These are phyloP conservation scores for Trypoxylus dichotomus DNA, from an alignment of 1,140 invertebrate genomes.

Conservation along the genomic window DNA sequence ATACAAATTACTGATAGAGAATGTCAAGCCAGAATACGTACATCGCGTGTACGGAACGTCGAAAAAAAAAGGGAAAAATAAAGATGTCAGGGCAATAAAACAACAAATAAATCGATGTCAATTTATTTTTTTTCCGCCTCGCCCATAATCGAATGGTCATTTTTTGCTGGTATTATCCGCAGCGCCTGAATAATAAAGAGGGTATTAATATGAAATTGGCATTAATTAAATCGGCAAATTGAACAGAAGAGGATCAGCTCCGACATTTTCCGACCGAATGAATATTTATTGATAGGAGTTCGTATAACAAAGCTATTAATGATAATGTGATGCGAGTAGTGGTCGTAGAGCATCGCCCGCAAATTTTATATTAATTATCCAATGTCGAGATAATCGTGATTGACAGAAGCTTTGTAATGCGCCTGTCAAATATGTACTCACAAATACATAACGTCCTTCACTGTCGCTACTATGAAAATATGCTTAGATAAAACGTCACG, in stretches of 20 bases:
- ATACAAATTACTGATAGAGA: not conserved
- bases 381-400: not conserved
- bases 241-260: not conserved
- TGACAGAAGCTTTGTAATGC: not conserved
- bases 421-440: not conserved
- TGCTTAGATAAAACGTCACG: not conserved
- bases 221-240: not conserved
- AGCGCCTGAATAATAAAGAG: not conserved
- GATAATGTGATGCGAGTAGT: not conserved
- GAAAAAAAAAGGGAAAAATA: not conserved
- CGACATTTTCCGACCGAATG: not conserved
- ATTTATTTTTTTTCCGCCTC: not conserved
- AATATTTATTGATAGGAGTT: not conserved
- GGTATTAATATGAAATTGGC: not conserved
- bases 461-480: not conserved
- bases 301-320: not conserved
- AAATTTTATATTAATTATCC: conserved; percentile 1
- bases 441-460: not conserved
- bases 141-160: not conserved
- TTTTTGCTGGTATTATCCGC: not conserved
- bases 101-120: not conserved
- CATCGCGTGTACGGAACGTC: not conserved
- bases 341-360: not conserved
- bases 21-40: not conserved
- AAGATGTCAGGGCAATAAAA: not conserved